Evolutionary conservation across 2,888 invertebrate species (phyloP), one percentile per base, ranked within the genome.

Genomic region (Chymomyza procnemis): DNA sequence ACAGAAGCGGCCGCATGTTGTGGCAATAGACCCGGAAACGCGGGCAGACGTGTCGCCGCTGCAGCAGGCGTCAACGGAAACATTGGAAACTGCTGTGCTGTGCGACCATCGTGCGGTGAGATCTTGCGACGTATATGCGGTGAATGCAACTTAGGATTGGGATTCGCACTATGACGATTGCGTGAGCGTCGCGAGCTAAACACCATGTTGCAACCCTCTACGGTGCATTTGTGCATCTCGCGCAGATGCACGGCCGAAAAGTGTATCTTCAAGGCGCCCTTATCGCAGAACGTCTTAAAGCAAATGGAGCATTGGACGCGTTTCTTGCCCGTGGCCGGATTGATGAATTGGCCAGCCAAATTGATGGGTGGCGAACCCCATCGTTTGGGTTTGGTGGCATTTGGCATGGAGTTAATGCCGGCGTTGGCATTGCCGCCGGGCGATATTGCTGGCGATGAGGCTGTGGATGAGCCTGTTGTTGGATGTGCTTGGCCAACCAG

Each of bases 181-280:
- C 99, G 93, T 34, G 98, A 98, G 76, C 99, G 93, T 76, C 99
- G 93, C 14, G 98, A 99, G 90, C 98, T 98, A 90, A 99, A 99
- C 97, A 98, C 98, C 97, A 99, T 99, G 89, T 97, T 98, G 92
- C 99, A 99, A 0, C 99, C 99, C 89, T 97, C 97, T 0, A 99
- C 98, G 0, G 99, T 99, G 90, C 99, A 99, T 91, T 97, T 97
- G 91, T 99, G 99, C 99, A 99, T 99, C 92, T 99, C 99, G 48
- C 99, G 94, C 68, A 99, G 92, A 90, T 99, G 99, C 14, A 99
- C 99, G 0, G 99, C 99, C 60, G 98, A 98, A 90, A 99, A 99
- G 91, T 99, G 99, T 5, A 99, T 99, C 92, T 99, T 99, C 21
- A 99, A 93, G 4, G 99, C 99, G 74, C 99, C 99, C 92, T 99